phyloP scores from a whole-genome alignment of 2,797 vertebrate genomes.

The Sphenopsis melanotis region DNA sequence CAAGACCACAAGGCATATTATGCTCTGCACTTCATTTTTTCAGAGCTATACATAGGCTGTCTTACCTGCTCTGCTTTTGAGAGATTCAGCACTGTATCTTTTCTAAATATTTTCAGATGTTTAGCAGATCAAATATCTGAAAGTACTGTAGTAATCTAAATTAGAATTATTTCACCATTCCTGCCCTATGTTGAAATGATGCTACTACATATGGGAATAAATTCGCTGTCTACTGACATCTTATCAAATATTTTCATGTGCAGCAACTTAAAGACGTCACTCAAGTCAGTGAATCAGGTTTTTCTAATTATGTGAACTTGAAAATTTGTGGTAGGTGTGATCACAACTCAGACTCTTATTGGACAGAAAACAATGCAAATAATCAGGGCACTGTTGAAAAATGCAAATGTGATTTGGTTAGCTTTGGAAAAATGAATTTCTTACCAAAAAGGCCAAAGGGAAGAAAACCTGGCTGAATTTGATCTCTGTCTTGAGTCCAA shows the following conservation, averaged over 20 bases:
- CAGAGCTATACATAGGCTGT: background rate
- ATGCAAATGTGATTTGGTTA: conserved; percentile 15
- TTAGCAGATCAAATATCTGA: background rate
- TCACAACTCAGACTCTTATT: background rate
- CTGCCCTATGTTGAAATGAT: background rate
- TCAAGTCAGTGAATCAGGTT: conserved; percentile 18
- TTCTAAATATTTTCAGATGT: conserved; percentile 28
- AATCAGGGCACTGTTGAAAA: background rate
- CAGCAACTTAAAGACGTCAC: background rate
- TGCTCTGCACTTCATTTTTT: background rate
- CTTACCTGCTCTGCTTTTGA: background rate
- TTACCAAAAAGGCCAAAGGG: background rate
- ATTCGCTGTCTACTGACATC: background rate
- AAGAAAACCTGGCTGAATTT: conserved; percentile 14
- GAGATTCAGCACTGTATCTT: background rate
- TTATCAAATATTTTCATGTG: conserved; percentile 16
- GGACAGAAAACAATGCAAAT: background rate
- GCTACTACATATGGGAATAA: conserved; percentile 17
- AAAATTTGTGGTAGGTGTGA: conserved; percentile 7
- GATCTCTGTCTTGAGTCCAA: background rate
- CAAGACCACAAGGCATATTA: background rate
- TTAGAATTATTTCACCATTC: conserved; percentile 32
- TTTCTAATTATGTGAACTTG: conserved; percentile 40
- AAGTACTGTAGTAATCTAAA: conserved; percentile 8
- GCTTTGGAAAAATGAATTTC: background rate